Conservation (phyloP, 2,888 invertebrate genomes). For the Dryococelus australis region DNA sequence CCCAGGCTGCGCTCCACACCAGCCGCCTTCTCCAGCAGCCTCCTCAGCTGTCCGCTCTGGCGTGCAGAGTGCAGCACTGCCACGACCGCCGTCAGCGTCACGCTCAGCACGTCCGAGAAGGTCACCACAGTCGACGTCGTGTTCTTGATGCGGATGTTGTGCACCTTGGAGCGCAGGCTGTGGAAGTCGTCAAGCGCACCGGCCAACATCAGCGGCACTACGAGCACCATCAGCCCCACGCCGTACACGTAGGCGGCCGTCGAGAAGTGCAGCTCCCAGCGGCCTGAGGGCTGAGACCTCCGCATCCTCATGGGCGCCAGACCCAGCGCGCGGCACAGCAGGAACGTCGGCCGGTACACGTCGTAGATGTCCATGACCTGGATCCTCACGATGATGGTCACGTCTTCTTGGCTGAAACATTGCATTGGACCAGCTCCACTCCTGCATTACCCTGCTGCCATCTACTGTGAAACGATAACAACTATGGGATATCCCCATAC, state of each 20-base stretch:
- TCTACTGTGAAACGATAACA: background rate
- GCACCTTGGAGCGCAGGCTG: slow-evolving; percentile 21
- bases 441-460: background rate
- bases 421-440: background rate
- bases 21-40: slow-evolving; percentile 10
- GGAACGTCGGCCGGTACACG: background rate
- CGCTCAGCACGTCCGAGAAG: slow-evolving; percentile 64
- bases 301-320: background rate
- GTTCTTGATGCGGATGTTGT: slow-evolving; percentile 65
- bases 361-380: slow-evolving; percentile 19
- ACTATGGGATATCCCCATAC: too few relatives aligned
- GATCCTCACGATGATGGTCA: too few relatives aligned
- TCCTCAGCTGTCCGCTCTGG: slow-evolving; percentile 56
- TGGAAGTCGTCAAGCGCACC: slow-evolving; percentile 27
- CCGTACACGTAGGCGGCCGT: background rate
- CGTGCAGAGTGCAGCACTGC: slow-evolving; percentile 64
- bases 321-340: background rate
- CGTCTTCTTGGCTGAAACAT: too few relatives aligned
- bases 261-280: background rate
- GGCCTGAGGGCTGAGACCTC: background rate
- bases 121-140: slow-evolving; percentile 66
- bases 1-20: background rate
- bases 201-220: slow-evolving; percentile 18
- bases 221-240: slow-evolving; percentile 2
- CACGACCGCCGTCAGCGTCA: slow-evolving; percentile 62